Evolutionary conservation across 1,140 invertebrate species (phyloP), one percentile per base, ranked within the genome.

Genomic region (Cotesia glomerata): DNA sequence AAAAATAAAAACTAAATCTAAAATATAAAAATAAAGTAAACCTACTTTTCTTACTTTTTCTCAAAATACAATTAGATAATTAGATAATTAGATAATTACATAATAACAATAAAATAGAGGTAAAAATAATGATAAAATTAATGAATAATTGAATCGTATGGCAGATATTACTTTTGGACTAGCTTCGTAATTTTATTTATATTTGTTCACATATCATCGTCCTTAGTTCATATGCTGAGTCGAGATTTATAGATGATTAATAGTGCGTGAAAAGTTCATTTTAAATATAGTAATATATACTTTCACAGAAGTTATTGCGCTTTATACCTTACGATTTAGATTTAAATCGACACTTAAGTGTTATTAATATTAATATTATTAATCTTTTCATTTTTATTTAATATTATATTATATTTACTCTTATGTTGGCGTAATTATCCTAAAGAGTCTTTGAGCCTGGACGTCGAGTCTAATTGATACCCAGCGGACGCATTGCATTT

Each of bases 231-330:
- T 59, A 56, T 64, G 51, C 13, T 62, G 59, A 56, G 73, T 58
- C 34, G 67, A 72, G 61, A 74, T 77, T 76, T 64, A 69, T 71
- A 74, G 65, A 62, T 62, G 69, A 58, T 72, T 61, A 32, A 58
- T 71, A 51, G 66, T 71, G 65, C 58, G 14, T 14, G 54, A 36
- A 51, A 68, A 72, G 66, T 70, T 59, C 77, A 70, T 71, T 71
- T 71, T 74, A 54, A 70, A 73, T 69, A 66, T 70, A 52, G 67
- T 75, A 73, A 7, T 45, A 59, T 72, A 73, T 79, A 79, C 78
- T 79, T 79, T 79, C 78, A 77, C 74, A 79, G 74, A 79, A 75
- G 71, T 79, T 79, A 77, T 77, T 77, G 78, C 78, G 72, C 73
- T 79, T 77, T 75, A 74, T 73, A 67, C 52, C 69, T 72, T 74